phyloP scores from a whole-genome alignment of 2,797 vertebrate genomes.

The Danio albolineatus region DNA sequence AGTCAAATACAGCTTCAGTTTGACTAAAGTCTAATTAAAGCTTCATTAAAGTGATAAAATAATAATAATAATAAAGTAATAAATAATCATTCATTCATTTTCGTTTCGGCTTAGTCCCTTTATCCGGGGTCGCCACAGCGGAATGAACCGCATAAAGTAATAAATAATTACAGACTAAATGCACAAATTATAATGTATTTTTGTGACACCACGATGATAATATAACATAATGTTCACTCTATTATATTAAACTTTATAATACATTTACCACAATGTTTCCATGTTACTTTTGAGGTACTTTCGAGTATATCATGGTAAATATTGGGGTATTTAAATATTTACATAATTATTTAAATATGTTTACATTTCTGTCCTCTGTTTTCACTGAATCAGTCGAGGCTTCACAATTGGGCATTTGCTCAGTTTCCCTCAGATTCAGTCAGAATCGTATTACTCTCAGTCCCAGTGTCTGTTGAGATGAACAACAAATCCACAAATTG shows the following conservation, averaged over 20 bases:
- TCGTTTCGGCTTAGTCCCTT: too few relatives aligned
- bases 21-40: too few relatives aligned
- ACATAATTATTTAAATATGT: too few relatives aligned
- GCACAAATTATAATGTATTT: not conserved
- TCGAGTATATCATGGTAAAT: not conserved
- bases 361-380: conserved; percentile 32
- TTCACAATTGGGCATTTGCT: not conserved
- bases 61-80: too few relatives aligned
- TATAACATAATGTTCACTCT: not conserved
- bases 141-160: too few relatives aligned
- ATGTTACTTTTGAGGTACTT: not conserved
- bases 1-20: not conserved
- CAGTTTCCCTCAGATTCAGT: not conserved
- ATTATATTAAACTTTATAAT: not conserved
- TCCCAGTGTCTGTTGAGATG: conserved; percentile 13
- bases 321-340: too few relatives aligned
- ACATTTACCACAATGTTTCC: not conserved
- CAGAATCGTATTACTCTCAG: conserved; percentile 1
- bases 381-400: conserved; percentile 27
- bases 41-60: not conserved
- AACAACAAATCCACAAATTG: not conserved
- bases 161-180: not conserved
- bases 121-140: too few relatives aligned
- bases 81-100: too few relatives aligned
- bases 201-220: not conserved